Evolutionary conservation across 2,888 invertebrate species (phyloP), one percentile per base, ranked within the genome.

Genomic region (Vanessa cardui): DNA sequence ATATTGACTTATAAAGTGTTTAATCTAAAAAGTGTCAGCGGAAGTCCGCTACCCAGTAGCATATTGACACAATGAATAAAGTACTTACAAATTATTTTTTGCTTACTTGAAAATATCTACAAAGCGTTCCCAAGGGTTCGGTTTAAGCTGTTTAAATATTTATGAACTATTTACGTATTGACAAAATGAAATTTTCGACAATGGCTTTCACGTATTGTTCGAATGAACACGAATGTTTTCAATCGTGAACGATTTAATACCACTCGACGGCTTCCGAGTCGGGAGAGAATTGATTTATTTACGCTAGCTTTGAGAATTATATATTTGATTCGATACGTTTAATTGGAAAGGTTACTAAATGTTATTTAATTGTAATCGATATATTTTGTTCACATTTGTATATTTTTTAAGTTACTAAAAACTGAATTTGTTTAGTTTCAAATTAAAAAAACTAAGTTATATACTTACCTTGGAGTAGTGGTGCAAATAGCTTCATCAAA

Each of bases 121-220:
- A 79, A 77, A 70, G 71, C 70, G 70, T 76, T 79, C 80, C 79
- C 81, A 83, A 83, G 82, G 81, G 83, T 83, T 83, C 81, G 80
- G 76, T 75, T 75, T 80, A 85, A 87, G 88, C 86, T 85, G 86
- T 88, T 90, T 84, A 88, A 90, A 90, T 89, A 90, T 88, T 90
- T 88, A 88, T 83, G 85, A 75, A 84, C 81, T 86, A 86, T 89
- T 88, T 89, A 83, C 81, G 83, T 87, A 87, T 89, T 90, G 88
- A 85, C 89, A 86, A 90, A 91, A 90, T 88, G 89, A 83, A 84
- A 85, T 86, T 76, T 76, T 70, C 68, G 74, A 89, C 88, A 90
- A 89, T 88, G 76, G 84, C 72, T 73, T 77, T 80, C 74, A 74
- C 69, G 74, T 65, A 83, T 88, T 87, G 88, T 86, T 73, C 75